A percentile compares a stretch with the other conserved stretches of the same genome.
phyloP scores from a whole-genome alignment of 2,797 vertebrate genomes.

The Mormyrus hasselquistii region DNA sequence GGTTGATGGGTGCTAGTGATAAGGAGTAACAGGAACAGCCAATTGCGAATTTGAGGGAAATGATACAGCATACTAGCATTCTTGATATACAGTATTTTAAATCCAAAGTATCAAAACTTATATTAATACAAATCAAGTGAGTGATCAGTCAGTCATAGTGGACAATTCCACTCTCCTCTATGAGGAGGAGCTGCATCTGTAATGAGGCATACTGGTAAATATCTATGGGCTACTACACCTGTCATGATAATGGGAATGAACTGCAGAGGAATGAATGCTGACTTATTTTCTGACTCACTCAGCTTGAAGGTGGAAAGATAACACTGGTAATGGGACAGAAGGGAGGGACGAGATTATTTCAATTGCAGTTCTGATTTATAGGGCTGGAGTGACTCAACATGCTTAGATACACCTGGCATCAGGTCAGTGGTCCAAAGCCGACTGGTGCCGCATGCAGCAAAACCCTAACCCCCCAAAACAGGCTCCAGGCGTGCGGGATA shows the following conservation, averaged over 20 bases:
- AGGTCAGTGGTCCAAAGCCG: not conserved
- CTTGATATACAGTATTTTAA: not conserved
- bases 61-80: not conserved
- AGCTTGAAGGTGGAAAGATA: not conserved
- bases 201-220: not conserved
- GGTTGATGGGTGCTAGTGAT: not conserved
- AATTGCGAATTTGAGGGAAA: not conserved
- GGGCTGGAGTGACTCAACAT: not conserved
- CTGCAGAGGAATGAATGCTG: slow-evolving; percentile 20
- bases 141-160: not conserved
- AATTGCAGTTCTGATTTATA: not conserved
- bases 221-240: not conserved
- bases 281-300: not conserved
- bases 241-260: not conserved
- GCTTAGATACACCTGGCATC: not conserved
- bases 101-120: not conserved
- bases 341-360: not conserved
- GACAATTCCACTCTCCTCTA: slow-evolving; percentile 25
- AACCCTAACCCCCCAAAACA: not conserved
- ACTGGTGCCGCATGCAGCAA: not conserved
- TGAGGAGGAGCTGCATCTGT: not conserved
- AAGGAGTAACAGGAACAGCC: not conserved
- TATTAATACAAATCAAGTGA: not conserved
- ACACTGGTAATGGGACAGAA: not conserved
- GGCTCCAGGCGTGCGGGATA: not conserved